Evolutionary conservation across 2,113 vertebrate species (phyloP), one percentile per base, ranked within the genome.

Genomic region (Eira barbara): DNA sequence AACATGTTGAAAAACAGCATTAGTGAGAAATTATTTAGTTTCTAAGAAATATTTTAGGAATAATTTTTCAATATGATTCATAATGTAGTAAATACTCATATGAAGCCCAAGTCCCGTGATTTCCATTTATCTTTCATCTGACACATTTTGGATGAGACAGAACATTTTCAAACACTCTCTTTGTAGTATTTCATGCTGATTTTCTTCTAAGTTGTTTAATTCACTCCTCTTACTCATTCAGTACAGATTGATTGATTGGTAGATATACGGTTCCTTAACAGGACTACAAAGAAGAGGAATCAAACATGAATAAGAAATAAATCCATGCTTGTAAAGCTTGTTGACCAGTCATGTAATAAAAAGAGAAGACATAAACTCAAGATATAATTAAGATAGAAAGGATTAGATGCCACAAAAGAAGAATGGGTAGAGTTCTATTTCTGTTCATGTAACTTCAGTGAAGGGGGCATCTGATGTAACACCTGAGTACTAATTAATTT

Each of bases 181-280:
- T 20, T 86, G 49, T 39, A 88, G 13, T 25, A 96, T 84, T 93
- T 95, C 61, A 73, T 93, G 55, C 61, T 73, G 74, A 84, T 84
- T 87, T 90, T 93, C 59, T 96, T 93, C n/a, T 61, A 83, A 74
- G 47, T 89, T 96, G 34, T 84, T 91, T 87, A 96, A 73, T 79
- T 93, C 55, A 47, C 34, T 91, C 29, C 29, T 88, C 13, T 86
- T 42, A 73, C 71, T 76, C 18, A 71, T 84, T 92, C 81, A 52
- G 0, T 49, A 76, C 11, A 93, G 36, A 49, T 61, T 67, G 85
- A 94, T 73, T 89, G 45, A 95, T 94, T 79, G 39, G 52, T 69
- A 84, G 7, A 34, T 69, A n/a, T 80, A 73, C 74, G 29, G 39
- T 65, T 93, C 29, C 27, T 79, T 89, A 85, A 76, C 45, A 69